Conservation (phyloP, 2,113 vertebrate species). For the Dolichotis patagonum region DNA sequence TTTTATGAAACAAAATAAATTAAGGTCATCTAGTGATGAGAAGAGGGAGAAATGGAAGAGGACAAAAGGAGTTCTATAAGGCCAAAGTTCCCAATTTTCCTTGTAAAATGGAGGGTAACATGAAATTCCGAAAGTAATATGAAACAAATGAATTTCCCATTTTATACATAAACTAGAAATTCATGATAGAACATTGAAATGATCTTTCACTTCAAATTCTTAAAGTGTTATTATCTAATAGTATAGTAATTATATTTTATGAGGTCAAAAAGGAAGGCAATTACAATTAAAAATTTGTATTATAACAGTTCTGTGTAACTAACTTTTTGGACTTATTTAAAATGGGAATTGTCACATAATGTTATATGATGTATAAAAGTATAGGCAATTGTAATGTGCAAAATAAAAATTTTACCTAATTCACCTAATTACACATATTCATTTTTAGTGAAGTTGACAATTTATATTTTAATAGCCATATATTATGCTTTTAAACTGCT, state of each 20-base stretch:
- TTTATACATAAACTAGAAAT: not conserved
- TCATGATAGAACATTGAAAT: not conserved
- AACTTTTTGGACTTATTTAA: not conserved
- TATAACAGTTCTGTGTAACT: not conserved
- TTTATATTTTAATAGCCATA: not conserved
- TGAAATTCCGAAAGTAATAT: slow-evolving; percentile 18
- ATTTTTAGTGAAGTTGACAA: not conserved
- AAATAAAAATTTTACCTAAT: not conserved
- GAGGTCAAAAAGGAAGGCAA: not conserved
- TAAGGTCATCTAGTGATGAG: not conserved
- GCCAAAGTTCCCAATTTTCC: not conserved
- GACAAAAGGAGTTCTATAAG: not conserved
- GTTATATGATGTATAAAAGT: not conserved
- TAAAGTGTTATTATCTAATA: not conserved
- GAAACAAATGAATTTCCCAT: not conserved
- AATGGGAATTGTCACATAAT: not conserved
- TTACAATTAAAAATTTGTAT: not conserved
- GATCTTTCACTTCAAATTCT: not conserved
- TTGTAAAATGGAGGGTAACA: not conserved
- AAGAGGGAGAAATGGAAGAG: not conserved
- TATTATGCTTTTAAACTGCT: not conserved
- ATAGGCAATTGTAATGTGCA: not conserved
- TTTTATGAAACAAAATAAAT: slow-evolving; percentile 25
- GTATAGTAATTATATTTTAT: not conserved
- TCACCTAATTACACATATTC: not conserved